phyloP scores from a whole-genome alignment of 1,140 invertebrate genomes.

The Musca domestica region DNA sequence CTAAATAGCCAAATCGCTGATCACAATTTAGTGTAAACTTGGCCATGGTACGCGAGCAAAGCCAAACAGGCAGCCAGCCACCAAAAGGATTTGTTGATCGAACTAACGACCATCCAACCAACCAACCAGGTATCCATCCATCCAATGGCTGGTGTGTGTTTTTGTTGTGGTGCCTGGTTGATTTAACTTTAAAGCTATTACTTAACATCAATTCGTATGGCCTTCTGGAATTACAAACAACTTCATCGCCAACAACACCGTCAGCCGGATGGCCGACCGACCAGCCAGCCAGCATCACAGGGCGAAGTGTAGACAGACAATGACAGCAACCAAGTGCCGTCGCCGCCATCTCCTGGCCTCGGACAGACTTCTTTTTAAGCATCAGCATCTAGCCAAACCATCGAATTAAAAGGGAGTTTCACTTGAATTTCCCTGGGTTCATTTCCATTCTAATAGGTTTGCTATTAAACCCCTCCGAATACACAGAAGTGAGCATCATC shows the following conservation, averaged over 20 bases:
- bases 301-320: background rate
- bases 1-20: slow-evolving; percentile 17
- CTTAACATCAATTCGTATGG: slow-evolving; percentile 22
- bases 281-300: background rate
- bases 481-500: too few species aligned
- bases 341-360: too few species aligned
- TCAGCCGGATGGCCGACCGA: too few species aligned
- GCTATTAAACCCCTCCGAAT: background rate
- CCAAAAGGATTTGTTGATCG: too few species aligned
- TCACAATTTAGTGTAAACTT: slow-evolving; percentile 3
- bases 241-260: slow-evolving; percentile 18
- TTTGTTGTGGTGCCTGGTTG: background rate
- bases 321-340: slow-evolving; percentile 4
- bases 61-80: too few species aligned
- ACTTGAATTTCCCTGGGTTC: background rate
- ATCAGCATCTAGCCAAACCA: background rate
- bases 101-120: too few species aligned
- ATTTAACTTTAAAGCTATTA: slow-evolving; percentile 22
- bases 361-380: background rate
- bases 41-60: too few species aligned
- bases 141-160: background rate
- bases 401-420: slow-evolving; percentile 10
- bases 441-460: slow-evolving; percentile 16
- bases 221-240: slow-evolving; percentile 22
- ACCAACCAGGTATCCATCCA: too few species aligned